Evolutionary conservation across 2,113 vertebrate species (phyloP).

Genomic region (Caretta caretta): DNA sequence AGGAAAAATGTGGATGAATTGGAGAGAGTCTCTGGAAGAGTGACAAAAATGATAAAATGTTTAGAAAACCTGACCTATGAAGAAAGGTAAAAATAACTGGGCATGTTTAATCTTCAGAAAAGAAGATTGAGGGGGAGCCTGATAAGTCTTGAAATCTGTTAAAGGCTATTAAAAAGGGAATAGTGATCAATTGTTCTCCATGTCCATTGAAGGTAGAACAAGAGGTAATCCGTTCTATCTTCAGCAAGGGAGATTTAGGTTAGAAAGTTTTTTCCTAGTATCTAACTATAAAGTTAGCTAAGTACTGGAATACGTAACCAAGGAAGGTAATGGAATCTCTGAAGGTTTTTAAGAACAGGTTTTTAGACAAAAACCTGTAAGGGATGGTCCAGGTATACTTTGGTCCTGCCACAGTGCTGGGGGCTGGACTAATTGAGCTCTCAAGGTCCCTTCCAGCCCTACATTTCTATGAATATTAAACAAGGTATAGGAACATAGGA

Average conservation of each 20-base stretch:
- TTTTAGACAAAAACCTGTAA: not conserved
- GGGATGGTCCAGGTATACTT: not conserved
- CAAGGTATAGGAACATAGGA: not conserved
- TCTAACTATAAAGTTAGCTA: not conserved
- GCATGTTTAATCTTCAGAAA: not conserved
- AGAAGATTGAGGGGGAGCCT: not conserved
- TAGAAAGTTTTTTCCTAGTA: not conserved
- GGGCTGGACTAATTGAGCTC: not conserved
- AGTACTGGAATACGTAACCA: not conserved
- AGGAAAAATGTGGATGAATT: no score
- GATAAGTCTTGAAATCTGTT: not conserved
- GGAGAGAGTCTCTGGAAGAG: no score
- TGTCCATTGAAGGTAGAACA: not conserved
- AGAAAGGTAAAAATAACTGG: not conserved
- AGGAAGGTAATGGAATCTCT: not conserved
- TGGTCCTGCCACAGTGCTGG: not conserved
- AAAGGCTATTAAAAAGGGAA: not conserved
- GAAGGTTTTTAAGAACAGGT: not conserved
- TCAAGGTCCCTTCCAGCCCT: not conserved
- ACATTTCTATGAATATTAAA: no score
- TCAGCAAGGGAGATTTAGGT: not conserved
- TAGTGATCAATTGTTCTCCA: not conserved
- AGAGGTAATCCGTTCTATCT: not conserved
- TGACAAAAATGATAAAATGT: no score
- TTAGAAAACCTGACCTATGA: not conserved